Evolutionary conservation across 2,888 invertebrate genomes (phyloP), one percentile per base, ranked within the genome.

Genomic region (Lithophane leautieri): DNA sequence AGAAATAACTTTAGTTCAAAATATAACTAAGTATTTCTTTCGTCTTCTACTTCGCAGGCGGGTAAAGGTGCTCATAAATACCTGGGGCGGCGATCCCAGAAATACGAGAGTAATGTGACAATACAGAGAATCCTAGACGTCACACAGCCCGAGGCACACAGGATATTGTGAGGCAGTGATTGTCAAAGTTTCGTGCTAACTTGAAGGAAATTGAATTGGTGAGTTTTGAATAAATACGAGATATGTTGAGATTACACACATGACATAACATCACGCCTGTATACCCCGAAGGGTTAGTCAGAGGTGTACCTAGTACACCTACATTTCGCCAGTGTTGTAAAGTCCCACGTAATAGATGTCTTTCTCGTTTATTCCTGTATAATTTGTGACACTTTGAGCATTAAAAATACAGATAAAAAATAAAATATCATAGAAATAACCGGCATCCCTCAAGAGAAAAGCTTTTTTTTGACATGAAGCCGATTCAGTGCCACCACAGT

Each of bases 121-220:
- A 44, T 72, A 34, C n/a, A 34, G n/a, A 14, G 44, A 44, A 28
- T n/a, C 28, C 44, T 40, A 19, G 12, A 47, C 56, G 44, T n/a
- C 44, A 25, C 50, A 40, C 19, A 34, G 42, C 70, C 28, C 19
- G 28, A 42, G 70, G 72, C 72, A 12, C 16, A 52, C 72, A 69
- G 72, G 56, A 68, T 71, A 67, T 68, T 68, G 54, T 6, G 16
- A n/a, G 56, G 6, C 72, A 47, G 34, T 14, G 19, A 9, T 34
- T 58, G 6, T 34, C 56, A 58, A 70, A 67, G 25, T 42, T 42
- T 19, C 14, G 19, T 34, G 16, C 11, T 16, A 22, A 52, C 25
- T 44, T 63, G 3, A n/a, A 11, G 1, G 63, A 25, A 44, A 44
- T 44, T n/a, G n/a, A 63, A 42, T 16, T 56, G 1, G 25, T 25